Evolutionary conservation across 2,797 vertebrate species (phyloP), one percentile per base, ranked within the genome.

Genomic region (Cossypha heuglini): DNA sequence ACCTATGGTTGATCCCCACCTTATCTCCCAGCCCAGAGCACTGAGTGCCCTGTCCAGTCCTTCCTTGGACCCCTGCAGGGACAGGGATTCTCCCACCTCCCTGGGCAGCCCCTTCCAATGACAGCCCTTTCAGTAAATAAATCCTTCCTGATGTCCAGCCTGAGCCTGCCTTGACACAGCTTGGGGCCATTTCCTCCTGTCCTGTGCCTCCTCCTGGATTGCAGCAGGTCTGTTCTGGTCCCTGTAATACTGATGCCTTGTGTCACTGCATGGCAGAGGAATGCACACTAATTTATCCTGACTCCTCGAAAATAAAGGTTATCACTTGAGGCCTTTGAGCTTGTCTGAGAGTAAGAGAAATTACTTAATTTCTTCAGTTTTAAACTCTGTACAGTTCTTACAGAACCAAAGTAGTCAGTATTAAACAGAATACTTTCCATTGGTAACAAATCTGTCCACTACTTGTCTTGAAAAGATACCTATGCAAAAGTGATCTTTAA

Each of bases 331-430:
- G 57, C 51, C 85, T 74, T 80, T 80, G 72, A 79, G 31, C 58
- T 78, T 79, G 33, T 64, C 38, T 73, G 29, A 66, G 48, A 52
- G 26, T 14, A 45, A 71, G 49, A 89, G n/a, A 82, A 87, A 82
- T 85, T 62, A 33, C 26, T 61, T 35, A 48, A 49, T 26, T 68
- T 43, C n/a, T 84, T 87, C 31, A 40, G 28, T 59, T 94, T 93
- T 67, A 73, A 87, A 69, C n/a, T 62, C 63, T 8, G 14, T 49
- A 40, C 76, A 76, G 4, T 62, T 87, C 55, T 87, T 76, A 38
- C 1, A 71, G n/a, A 76, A 48, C 19, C 18, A 58, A 79, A 67
- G 19, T 59, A 52, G 15, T 43, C 24, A 37, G 9, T 85, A 59
- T 82, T 79, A 61, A 86, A 28, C 2, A 13, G 31, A 91, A 38